phyloP scores from a whole-genome alignment of 2,797 vertebrate genomes.

The Hippopotamyrus pictus region DNA sequence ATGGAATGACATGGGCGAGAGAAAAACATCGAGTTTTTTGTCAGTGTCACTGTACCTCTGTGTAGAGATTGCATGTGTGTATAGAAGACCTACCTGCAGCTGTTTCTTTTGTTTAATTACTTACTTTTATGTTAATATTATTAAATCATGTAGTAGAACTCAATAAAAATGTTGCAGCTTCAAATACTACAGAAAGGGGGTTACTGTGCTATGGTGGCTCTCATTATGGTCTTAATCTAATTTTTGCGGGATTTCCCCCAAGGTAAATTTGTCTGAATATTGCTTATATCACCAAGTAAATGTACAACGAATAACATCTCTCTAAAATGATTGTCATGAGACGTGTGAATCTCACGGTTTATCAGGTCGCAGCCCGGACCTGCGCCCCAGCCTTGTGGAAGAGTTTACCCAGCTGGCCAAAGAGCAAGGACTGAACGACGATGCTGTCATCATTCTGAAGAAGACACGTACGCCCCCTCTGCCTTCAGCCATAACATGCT shows the following conservation, averaged over 20 bases:
- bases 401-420: slow-evolving; percentile 69
- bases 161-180: background rate
- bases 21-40: background rate
- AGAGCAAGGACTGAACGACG: slow-evolving; percentile 60
- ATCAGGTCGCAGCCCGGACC: slow-evolving; percentile 65
- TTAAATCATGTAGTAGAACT: background rate
- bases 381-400: slow-evolving; percentile 64
- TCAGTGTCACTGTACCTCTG: background rate
- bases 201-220: background rate
- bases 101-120: background rate
- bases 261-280: background rate
- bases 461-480: slow-evolving; percentile 64
- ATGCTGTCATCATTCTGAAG: slow-evolving; percentile 56
- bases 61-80: background rate
- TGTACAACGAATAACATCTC: background rate
- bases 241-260: background rate
- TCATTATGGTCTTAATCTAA: background rate
- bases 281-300: background rate
- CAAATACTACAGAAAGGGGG: background rate
- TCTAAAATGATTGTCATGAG: background rate
- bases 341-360: background rate
- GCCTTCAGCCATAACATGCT: background rate
- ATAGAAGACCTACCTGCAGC: background rate
- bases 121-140: background rate
- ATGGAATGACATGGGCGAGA: background rate